These are phyloP conservation scores for Meles meles DNA, from an alignment of 2,113 vertebrate species.

Conservation along the genomic window DNA sequence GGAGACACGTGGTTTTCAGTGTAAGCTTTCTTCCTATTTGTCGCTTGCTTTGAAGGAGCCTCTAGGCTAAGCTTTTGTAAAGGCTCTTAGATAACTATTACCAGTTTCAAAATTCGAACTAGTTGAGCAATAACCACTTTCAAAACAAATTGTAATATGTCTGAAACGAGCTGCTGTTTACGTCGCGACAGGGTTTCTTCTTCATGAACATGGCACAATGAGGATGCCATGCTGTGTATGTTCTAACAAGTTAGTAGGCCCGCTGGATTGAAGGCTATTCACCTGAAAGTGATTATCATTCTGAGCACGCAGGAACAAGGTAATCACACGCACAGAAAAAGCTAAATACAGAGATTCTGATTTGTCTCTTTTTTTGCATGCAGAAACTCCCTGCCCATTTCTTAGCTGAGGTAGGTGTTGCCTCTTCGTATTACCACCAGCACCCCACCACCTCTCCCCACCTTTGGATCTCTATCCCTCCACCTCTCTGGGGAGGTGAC, in stretches of 20 bases:
- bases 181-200: background rate
- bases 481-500: background rate
- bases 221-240: background rate
- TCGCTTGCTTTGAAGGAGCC: slow-evolving; percentile 38
- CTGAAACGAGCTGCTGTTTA: background rate
- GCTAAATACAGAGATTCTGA: background rate
- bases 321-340: background rate
- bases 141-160: background rate
- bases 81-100: background rate
- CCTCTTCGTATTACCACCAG: background rate
- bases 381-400: background rate
- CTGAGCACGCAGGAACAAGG: background rate
- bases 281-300: background rate
- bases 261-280: background rate
- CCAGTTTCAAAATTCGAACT: background rate
- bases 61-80: background rate
- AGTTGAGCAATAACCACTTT: background rate
- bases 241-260: background rate
- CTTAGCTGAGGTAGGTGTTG: background rate
- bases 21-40: slow-evolving; percentile 28
- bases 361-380: background rate
- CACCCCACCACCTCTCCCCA: background rate
- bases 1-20: slow-evolving; percentile 67
- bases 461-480: background rate
- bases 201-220: background rate